Evolutionary conservation across 2,797 vertebrate species (phyloP), one percentile per base, ranked within the genome.

Genomic region (Tolypeutes matacus): DNA sequence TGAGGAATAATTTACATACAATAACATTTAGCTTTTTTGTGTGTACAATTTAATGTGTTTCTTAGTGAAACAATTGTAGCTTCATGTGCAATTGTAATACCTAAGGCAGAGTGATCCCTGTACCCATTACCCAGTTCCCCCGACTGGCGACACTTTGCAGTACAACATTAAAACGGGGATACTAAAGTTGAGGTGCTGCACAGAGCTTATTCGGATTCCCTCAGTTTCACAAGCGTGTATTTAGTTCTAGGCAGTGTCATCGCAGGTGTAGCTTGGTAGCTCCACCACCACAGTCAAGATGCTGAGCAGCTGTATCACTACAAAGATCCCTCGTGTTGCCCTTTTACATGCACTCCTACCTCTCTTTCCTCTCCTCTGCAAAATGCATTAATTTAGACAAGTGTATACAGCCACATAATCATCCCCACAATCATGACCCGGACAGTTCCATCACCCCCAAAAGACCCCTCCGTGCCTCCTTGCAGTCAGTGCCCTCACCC

Each of bases 1-100:
- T 58, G 49, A 86, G 39, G 56, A 89, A 96, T 95, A 56, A 86
- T 72, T 86, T 84, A 86, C 2, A 64, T 72, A 64, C 31, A 34
- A 75, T 56, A 86, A 86, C 29, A 80, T 56, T 58, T 69, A 86
- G 12, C 46, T 25, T 70, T 62, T 87, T 87, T 70, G 76, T 73
- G 81, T 49, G 9, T 70, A 58, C 7, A 60, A 65, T 36, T 21
- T 25, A 77, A 75, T 91, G 58, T 80, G 51, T 62, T 75, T 95
- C 88, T 64, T 86, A 49, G 49, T n/a, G n/a, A 78, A 6, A 62
- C 65, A 84, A 69, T 70, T n/a, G 4, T 34, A 94, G 27, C 76
- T 70, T 31, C 69, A 56, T 5, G 36, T 64, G 49, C 15, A 70
- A 13, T 76, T 81, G 25, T 70, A 34, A 92, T 34, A 92, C 69